Conservation (phyloP, 2,888 invertebrate species). For the Drosophila sordidapex region DNA sequence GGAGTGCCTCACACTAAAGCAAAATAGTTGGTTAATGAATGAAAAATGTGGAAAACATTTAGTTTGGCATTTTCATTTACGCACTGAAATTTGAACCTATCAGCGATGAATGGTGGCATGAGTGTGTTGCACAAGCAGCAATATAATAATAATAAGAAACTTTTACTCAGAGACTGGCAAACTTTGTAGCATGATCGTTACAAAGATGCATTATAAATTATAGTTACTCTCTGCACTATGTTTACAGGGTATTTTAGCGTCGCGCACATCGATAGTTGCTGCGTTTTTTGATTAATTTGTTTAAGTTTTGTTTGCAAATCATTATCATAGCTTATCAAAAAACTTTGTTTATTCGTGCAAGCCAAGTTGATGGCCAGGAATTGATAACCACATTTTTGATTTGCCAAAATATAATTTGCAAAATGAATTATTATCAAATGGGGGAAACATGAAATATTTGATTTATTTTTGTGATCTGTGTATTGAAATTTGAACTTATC, state of each 20-base stretch:
- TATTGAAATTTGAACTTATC: neutral
- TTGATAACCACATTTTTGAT: neutral
- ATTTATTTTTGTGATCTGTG: too few relatives aligned
- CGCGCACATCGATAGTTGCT: neutral
- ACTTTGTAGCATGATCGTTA: neutral
- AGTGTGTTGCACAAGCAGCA: too few relatives aligned
- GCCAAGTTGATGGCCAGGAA: conserved; percentile 14
- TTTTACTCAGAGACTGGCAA: neutral
- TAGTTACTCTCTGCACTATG: neutral
- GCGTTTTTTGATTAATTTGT: conserved; percentile 11
- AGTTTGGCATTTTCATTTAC: neutral
- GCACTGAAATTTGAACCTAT: neutral
- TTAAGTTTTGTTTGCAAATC: conserved; percentile 1
- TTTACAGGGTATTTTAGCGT: conserved; percentile 5
- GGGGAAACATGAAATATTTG: neutral
- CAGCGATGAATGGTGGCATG: too few relatives aligned
- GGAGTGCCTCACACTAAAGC: conserved; percentile 3
- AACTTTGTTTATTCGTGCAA: conserved; percentile 30
- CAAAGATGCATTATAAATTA: too few relatives aligned
- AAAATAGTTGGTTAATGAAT: conserved; percentile 11
- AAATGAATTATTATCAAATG: neutral
- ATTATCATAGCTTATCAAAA: neutral
- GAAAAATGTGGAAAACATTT: neutral
- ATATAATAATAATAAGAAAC: neutral
- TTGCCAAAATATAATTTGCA: neutral